These are phyloP conservation scores for Mylabris phalerata DNA, from an alignment of 1,140 invertebrate genomes.

Conservation along the genomic window DNA sequence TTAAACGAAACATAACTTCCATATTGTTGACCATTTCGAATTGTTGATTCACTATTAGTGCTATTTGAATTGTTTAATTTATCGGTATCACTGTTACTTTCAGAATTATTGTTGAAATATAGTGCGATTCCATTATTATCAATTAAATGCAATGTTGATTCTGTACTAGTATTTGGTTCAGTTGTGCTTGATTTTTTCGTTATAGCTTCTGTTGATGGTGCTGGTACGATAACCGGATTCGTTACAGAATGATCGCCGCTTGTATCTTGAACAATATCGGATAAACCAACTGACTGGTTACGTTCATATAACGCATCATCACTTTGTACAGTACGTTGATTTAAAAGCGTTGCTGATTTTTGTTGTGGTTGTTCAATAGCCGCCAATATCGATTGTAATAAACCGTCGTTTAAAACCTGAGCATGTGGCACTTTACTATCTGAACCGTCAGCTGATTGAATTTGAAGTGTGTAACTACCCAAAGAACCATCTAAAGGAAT, in stretches of 20 bases:
- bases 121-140: constrained; percentile 50
- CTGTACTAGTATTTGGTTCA: constrained; percentile 4
- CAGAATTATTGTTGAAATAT: constrained; percentile 40
- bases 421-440: constrained; percentile 53
- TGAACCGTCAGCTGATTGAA: constrained; percentile 53
- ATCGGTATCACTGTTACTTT: too few species aligned
- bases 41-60: constrained; percentile 1
- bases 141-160: constrained; percentile 36
- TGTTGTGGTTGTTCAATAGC: constrained; percentile 58
- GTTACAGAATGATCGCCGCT: constrained; percentile 22
- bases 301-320: too few species aligned
- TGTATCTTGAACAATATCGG: too few species aligned
- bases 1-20: constrained; percentile 30
- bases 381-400: constrained; percentile 69
- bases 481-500: constrained; percentile 56
- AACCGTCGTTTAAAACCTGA: constrained; percentile 65
- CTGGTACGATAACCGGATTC: constrained; percentile 26
- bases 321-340: not conserved
- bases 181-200: constrained; percentile 1
- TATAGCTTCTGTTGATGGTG: constrained; percentile 16
- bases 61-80: not conserved
- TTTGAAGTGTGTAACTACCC: constrained; percentile 64
- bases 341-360: constrained; percentile 15
- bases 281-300: too few species aligned
- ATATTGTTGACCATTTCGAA: constrained; percentile 21